Evolutionary conservation across 1,140 invertebrate genomes (phyloP), one percentile per base, ranked within the genome.

Genomic region (Mesaphorura yosii): DNA sequence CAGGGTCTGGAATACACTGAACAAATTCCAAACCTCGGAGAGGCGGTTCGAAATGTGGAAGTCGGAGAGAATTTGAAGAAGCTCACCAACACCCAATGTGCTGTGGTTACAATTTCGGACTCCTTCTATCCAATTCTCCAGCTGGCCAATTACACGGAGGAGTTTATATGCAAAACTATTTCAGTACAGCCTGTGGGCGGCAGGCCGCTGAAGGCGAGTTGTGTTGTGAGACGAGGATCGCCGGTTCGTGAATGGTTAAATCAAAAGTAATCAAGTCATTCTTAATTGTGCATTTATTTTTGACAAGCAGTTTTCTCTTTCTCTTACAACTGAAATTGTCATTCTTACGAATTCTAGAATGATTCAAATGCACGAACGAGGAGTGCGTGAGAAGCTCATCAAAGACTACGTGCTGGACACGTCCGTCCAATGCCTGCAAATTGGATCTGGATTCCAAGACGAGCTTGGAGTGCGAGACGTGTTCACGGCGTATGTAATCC

Each of bases 221-320:
- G 48, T 42, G 38, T 60, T 27, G 50, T 60, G 12, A 53, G 53
- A 40, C 38, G 46, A 22, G 45, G 53, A 7, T 53, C 50, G 6
- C 47, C 53, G 22, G 20, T 59, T 3, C n/a, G 42, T 22, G 54
- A 56, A 39, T 56, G 42, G 20, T 56, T 60, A 23, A 60, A 60
- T 40, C 25, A 49, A 17, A 49, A 53, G 55, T 57, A 37, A 37
- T 29, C 39, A 15, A 2, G n/a, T 23, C 2, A 22, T 15, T 20
- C 19, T 25, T 17, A 1, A 42, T 41, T 34, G 10, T 7, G 2
- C 2, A 22, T 37, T 48, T 15, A 1, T 22, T 20, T 48, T 51
- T 37, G 19, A n/a, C 2, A 25, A 23, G 27, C 27, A 14, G 26
- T 22, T 25, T 51, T 7, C 6, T n/a, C n/a, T n/a, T n/a, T n/a